Percentiles rank a stretch among this genome's conserved stretches.
Evolutionary conservation across 2,888 invertebrate genomes (phyloP).

Genomic region (Mallateleia sp.): DNA sequence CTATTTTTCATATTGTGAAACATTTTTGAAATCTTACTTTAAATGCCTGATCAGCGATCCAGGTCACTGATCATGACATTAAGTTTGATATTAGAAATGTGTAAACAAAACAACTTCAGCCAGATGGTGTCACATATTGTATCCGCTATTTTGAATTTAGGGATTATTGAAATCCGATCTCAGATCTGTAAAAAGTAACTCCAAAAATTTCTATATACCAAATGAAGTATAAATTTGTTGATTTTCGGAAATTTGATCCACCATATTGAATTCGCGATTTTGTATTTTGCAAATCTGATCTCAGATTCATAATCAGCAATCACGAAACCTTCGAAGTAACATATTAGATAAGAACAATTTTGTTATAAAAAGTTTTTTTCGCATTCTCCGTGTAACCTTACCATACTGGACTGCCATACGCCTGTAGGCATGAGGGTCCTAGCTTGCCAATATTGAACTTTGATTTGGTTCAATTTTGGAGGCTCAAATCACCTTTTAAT

Average conservation of each 20-base stretch:
- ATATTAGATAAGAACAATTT: not conserved
- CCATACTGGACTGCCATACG: not conserved
- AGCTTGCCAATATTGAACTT: not conserved
- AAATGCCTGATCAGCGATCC: conserved; percentile 2
- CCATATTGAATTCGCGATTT: not conserved
- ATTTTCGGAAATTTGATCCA: not conserved
- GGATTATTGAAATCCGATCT: conserved; percentile 4
- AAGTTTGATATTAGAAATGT: conserved; percentile 6
- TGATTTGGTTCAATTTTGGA: conserved; percentile 7
- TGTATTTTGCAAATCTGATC: no score
- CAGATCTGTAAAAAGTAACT: no score
- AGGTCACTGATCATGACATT: no score
- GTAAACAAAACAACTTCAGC: conserved; percentile 8
- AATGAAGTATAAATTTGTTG: not conserved
- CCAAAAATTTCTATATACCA: conserved; percentile 1
- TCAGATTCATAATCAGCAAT: no score
- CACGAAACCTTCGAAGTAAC: not conserved
- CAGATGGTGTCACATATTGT: conserved; percentile 1
- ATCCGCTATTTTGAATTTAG: not conserved
- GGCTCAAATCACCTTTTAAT: not conserved
- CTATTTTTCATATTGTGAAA: not conserved
- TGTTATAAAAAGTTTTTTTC: not conserved
- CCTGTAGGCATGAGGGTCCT: not conserved
- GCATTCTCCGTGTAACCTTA: not conserved
- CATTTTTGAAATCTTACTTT: conserved; percentile 11